Evolutionary conservation across 1,140 invertebrate species (phyloP), one percentile per base, ranked within the genome.

Genomic region (Drosophila ohnishii): DNA sequence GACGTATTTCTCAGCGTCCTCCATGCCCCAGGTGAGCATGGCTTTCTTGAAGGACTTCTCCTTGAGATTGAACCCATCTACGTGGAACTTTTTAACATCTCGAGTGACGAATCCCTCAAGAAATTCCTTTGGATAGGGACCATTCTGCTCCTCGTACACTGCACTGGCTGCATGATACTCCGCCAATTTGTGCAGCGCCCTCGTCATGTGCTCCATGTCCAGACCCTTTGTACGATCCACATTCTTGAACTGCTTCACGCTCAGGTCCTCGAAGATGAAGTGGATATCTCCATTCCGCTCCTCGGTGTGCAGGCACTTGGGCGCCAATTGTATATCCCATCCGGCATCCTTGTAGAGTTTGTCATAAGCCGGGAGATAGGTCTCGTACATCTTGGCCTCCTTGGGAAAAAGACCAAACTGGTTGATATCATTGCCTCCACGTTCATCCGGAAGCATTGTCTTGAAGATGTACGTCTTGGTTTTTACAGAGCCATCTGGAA

Each of bases 151-250:
- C 34, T 61, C 77, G 34, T 86, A 87, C 5, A 89, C 80, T 2
- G 79, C 69, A 53, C 93, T 93, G 7, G 92, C 86, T 0, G 93
- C 94, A 78, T 95, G 94, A 65, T 93, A 93, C 62, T 87, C 92
- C 0, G 93, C 94, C 45, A 95, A 60, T 55, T 93, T 92, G 3
- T 90, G 87, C 25, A 95, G 63, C 3, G 93, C 92, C 8, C 92
- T 35, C 39, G 91, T 79, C 64, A 92, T 92, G 51, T 94, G 94
- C 3, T 89, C 64, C 58, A 93, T 64, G 75, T 94, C 93, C 47
- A 95, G 84, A 2, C 93, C 94, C 19, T 88, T 70, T 11, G 92
- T 80, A 28, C 94, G 92, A 80, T 93, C 86, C 1, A 93, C 91
- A 44, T 90, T 88, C 34, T 30, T 45, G 7, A 75, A 90, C 0